phyloP scores from a whole-genome alignment of 2,113 vertebrate species.

The Lasiurus borealis region DNA sequence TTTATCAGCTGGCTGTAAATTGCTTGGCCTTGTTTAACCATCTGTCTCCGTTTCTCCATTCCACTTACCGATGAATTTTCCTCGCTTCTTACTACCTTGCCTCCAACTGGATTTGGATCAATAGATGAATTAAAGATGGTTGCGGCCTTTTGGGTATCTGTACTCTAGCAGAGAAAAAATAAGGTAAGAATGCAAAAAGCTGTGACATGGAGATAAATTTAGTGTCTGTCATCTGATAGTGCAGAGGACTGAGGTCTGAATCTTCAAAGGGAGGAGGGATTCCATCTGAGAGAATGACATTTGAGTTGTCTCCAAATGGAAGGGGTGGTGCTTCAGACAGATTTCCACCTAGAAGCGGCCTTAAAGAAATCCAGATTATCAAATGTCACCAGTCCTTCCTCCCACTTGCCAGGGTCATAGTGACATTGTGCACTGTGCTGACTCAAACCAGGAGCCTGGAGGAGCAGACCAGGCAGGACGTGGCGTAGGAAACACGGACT shows the following conservation, averaged over 20 bases:
- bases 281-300: neutral
- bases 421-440: neutral
- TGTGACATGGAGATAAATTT: neutral
- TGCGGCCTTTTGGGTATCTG: neutral
- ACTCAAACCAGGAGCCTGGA: neutral
- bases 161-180: neutral
- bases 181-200: neutral
- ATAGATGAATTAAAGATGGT: neutral
- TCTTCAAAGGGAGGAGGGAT: neutral
- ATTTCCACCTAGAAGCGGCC: constrained; percentile 9
- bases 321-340: neutral
- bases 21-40: neutral
- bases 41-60: neutral
- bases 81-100: neutral
- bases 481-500: neutral
- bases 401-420: neutral
- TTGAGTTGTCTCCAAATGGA: neutral
- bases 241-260: neutral
- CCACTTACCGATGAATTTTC: neutral
- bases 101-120: neutral
- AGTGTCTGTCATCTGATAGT: neutral
- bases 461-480: neutral
- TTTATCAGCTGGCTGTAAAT: neutral
- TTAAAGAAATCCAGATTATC: constrained; percentile 37
- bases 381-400: neutral